These are phyloP conservation scores for Aurelia aurita complex sp. Pacific DNA, from an alignment of 30 jellyfish, hydroid and myxozoan genomes.

Conservation along the genomic window DNA sequence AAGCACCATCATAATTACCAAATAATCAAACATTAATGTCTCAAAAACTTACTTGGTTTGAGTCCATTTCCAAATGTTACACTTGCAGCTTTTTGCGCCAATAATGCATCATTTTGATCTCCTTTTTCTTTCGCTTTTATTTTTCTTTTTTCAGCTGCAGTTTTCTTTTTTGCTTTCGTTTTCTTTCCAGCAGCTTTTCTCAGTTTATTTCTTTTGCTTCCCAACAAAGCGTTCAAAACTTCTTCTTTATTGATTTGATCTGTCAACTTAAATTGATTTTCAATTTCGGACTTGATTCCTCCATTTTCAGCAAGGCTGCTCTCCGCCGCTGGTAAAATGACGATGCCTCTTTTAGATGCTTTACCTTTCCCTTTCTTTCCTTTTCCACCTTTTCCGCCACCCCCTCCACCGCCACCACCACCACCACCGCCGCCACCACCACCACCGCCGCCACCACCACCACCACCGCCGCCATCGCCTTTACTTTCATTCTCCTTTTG, in stretches of 20 bases:
- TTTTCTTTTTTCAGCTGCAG: slow-evolving; percentile 55
- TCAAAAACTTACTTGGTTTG: slow-evolving; percentile 81
- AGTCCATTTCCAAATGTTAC: slow-evolving; percentile 82
- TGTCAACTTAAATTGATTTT: not conserved
- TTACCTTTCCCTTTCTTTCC: slow-evolving; percentile 63
- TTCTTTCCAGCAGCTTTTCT: slow-evolving; percentile 16
- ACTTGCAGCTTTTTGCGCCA: slow-evolving; percentile 79
- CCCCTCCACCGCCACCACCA: slow-evolving; percentile 39
- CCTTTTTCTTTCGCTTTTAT: slow-evolving; percentile 45
- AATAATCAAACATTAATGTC: not conserved
- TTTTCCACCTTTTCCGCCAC: slow-evolving; percentile 58
- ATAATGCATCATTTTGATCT: slow-evolving; percentile 64
- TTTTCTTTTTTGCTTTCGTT: slow-evolving; percentile 7
- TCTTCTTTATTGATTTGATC: slow-evolving; percentile 31
- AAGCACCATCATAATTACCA: too few species aligned
- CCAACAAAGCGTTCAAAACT: slow-evolving; percentile 26
- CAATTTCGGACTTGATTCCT: slow-evolving; percentile 31
- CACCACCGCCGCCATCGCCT: slow-evolving; percentile 12
- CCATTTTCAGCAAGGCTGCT: not conserved
- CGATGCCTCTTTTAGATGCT: slow-evolving; percentile 60
- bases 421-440: slow-evolving; percentile 44
- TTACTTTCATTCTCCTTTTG: slow-evolving; percentile 30
- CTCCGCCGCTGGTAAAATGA: slow-evolving; percentile 24
- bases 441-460: slow-evolving; percentile 25
- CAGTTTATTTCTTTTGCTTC: slow-evolving; percentile 31